Percentiles rank a stretch among this genome's conserved stretches.
These are phyloP conservation scores for Semotilus atromaculatus DNA, from an alignment of 2,797 vertebrate genomes.

Conservation along the genomic window DNA sequence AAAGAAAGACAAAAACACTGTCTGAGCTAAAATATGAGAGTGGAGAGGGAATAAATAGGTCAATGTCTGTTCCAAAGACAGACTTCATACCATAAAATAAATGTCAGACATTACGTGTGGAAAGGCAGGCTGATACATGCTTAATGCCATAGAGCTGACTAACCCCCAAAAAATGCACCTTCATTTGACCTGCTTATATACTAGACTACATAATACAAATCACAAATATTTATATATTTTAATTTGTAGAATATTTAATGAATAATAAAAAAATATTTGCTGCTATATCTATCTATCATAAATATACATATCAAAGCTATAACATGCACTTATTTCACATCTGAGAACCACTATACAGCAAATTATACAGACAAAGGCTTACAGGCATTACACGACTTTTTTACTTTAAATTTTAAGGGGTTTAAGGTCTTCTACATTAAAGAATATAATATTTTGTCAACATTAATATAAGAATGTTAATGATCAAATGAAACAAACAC, in stretches of 20 bases:
- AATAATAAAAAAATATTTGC: not conserved
- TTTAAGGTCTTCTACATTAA: not conserved
- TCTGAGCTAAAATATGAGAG: not conserved
- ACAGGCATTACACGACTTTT: not conserved
- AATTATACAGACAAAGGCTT: not conserved
- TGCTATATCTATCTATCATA: not conserved
- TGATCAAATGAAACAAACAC: not conserved
- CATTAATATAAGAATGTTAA: not conserved
- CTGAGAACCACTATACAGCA: not conserved
- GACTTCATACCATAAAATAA: constrained; percentile 11
- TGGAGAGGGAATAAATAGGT: constrained; percentile 10
- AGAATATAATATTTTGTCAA: not conserved
- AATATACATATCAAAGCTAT: no score
- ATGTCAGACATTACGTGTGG: constrained; percentile 5
- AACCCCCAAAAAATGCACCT: not conserved
- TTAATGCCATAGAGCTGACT: constrained; percentile 10
- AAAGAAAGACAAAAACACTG: constrained; percentile 7
- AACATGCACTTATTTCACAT: not conserved
- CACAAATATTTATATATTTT: not conserved
- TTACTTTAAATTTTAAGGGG: not conserved
- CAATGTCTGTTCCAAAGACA: constrained; percentile 9
- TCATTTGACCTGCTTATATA: not conserved
- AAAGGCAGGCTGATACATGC: not conserved
- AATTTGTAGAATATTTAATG: not conserved
- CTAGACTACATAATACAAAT: not conserved